Evolutionary conservation across 2,888 invertebrate species (phyloP), one percentile per base, ranked within the genome.

Genomic region (Trypoxylon attenuatum): DNA sequence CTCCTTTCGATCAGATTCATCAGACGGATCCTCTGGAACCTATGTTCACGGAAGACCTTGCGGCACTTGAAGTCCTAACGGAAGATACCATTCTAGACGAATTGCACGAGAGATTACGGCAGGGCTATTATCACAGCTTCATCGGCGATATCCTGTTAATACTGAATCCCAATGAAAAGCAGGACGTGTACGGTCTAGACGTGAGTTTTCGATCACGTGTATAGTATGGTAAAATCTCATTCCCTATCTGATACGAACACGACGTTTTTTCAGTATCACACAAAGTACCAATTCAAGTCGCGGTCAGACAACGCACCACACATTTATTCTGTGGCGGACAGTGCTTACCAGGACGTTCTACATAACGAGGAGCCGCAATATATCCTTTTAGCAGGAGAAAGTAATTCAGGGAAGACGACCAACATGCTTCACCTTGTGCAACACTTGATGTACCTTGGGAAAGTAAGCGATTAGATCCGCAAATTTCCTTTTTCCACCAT

Each of bases 301-400:
- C 91, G 95, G 72, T 96, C 95, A 1, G 96, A 96, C 83, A 95
- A 96, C 84, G 92, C 93, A 29, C 96, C 97, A 0, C 97, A 97
- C 81, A 93, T 97, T 76, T 97, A 94, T 85, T 91, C 95, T 2
- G 93, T 96, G 18, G 96, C 96, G 6, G 96, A 97, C 82, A 92
- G 94, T 65, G 95, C 96, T 27, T 96, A 94, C 84, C 96, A 97
- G 88, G 94, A 96, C 82, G 95, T 96, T 88, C 87, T 96, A 73
- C 97, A 97, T 85, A 94, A 97, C 84, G 92, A 93, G 74, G 92
- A 93, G 75, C 92, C 94, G 1, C 96, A 97, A 86, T 93, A 95
- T 85, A 93, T 98, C 62, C 89, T 97, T 3, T 91, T 98, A 73
- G 92, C 95, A 39, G 97, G 97, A 1, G 97, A 97, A 89, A 94